phyloP scores from a whole-genome alignment of 2,113 vertebrate genomes.

The Chrysochloris asiatica region DNA sequence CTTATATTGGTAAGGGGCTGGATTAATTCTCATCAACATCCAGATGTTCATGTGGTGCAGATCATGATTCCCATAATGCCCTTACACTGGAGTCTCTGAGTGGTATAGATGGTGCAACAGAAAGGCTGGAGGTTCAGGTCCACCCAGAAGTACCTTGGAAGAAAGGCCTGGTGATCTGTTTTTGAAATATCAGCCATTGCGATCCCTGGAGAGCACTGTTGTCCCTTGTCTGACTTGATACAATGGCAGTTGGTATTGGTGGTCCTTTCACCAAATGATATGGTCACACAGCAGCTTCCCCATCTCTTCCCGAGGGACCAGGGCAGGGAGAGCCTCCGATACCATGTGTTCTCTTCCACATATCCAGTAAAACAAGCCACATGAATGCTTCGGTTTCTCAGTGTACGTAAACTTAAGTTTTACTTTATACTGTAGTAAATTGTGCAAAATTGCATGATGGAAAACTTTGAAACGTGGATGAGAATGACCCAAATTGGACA shows the following conservation, averaged over 20 bases:
- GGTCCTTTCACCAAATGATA: conserved; percentile 77
- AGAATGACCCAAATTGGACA: too few relatives aligned
- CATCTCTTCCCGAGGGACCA: conserved; percentile 65
- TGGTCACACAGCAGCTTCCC: conserved; percentile 66
- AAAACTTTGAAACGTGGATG: too few relatives aligned
- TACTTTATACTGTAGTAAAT: too few relatives aligned
- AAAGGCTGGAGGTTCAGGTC: neutral
- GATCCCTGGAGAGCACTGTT: too few relatives aligned
- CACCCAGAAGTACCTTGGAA: too few relatives aligned
- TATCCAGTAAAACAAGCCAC: too few relatives aligned
- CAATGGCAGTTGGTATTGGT: neutral
- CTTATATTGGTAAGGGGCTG: conserved; percentile 69
- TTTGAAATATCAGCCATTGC: neutral
- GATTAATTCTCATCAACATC: conserved; percentile 76
- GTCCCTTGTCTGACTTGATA: neutral
- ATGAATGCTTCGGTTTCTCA: too few relatives aligned
- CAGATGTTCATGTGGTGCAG: conserved; percentile 79
- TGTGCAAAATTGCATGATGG: too few relatives aligned
- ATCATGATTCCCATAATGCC: conserved; percentile 32
- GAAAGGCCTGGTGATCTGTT: too few relatives aligned
- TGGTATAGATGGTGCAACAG: too few relatives aligned
- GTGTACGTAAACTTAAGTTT: too few relatives aligned
- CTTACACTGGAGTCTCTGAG: neutral
- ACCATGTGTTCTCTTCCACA: too few relatives aligned
- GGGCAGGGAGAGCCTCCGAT: neutral